Evolutionary conservation across 2,888 invertebrate species (phyloP), one percentile per base, ranked within the genome.

Genomic region (Fabriciana adippe): DNA sequence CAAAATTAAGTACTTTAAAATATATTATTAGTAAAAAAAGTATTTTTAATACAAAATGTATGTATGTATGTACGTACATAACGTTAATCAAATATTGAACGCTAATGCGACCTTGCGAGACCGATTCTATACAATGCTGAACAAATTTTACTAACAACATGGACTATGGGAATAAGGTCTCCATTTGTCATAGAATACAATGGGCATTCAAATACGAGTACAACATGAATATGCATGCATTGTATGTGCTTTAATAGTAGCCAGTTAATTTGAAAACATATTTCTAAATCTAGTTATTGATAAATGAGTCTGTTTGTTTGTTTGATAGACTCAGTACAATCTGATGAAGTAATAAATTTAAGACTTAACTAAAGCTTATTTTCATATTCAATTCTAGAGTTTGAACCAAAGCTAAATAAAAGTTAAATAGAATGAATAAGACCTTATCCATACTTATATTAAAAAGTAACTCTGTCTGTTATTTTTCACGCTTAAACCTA

Each of bases 161-260:
- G 76, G 73, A 69, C 74, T 74, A 82, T 89, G 88, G 84, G 89
- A 89, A 89, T 81, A 81, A 77, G 84, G 83, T 76, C 78, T 76
- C 79, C 83, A 66, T 88, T 87, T 85, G 85, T 86, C 87, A 88
- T 83, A 81, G 80, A 73, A 74, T 70, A 89, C 89, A 89, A 90
- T 89, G 76, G 81, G 55, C 82, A 84, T 87, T 83, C 79, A 83
- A 77, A 72, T 64, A n/a, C n/a, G n/a, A n/a, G n/a, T n/a, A 75
- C 79, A 77, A 74, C 79, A 81, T 83, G 84, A 80, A 85, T 84
- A 84, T 84, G 81, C 81, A 81, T 68, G 64, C 54, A 62, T 63
- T 68, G 63, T 59, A 35, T 11, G 21, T 57, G 54, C 31, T 57
- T 69, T 57, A 66, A 66, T 69, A 64, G 45, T 47, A 21, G 35